Evolutionary conservation across 2,113 vertebrate genomes (phyloP).

Genomic region (Argyrosomus japonicus): DNA sequence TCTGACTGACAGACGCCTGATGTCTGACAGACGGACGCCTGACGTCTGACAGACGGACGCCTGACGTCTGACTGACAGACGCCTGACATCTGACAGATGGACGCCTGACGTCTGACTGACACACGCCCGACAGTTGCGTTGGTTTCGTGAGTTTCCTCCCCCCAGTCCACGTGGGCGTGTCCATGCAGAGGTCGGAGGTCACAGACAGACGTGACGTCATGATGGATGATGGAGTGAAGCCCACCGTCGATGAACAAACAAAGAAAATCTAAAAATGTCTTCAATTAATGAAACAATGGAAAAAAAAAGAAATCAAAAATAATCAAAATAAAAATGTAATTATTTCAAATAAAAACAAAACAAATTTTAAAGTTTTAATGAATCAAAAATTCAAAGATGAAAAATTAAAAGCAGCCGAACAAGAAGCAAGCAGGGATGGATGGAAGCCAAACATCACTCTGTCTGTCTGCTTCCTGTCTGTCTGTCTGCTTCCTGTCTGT

Average conservation of each 20-base stretch:
- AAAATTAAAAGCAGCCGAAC: slow-evolving; percentile 71
- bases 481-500: slow-evolving; percentile 28
- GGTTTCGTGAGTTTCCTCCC: slow-evolving; percentile 47
- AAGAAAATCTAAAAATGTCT: not conserved
- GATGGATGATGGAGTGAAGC: slow-evolving; percentile 87
- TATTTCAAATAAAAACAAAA: not conserved
- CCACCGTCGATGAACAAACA: slow-evolving; percentile 62
- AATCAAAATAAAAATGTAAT: not conserved
- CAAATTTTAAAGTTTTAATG: not conserved
- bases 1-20: too few species aligned
- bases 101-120: too few species aligned
- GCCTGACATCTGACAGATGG: too few species aligned
- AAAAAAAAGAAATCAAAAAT: not conserved
- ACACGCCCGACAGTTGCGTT: too few species aligned
- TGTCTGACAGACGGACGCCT: too few species aligned
- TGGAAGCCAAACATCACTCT: slow-evolving; percentile 77
- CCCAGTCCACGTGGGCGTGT: slow-evolving; percentile 77
- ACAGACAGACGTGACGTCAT: slow-evolving; percentile 84
- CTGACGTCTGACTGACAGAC: too few species aligned
- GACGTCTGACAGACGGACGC: too few species aligned
- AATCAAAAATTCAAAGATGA: not conserved
- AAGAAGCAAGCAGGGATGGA: slow-evolving; percentile 85
- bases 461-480: slow-evolving; percentile 55
- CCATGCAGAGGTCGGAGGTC: slow-evolving; percentile 83
- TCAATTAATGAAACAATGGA: not conserved